Percentiles rank a stretch among this genome's conserved stretches.
These are phyloP conservation scores for Aphis craccivora DNA, from an alignment of 1,140 invertebrate genomes.

Conservation along the genomic window DNA sequence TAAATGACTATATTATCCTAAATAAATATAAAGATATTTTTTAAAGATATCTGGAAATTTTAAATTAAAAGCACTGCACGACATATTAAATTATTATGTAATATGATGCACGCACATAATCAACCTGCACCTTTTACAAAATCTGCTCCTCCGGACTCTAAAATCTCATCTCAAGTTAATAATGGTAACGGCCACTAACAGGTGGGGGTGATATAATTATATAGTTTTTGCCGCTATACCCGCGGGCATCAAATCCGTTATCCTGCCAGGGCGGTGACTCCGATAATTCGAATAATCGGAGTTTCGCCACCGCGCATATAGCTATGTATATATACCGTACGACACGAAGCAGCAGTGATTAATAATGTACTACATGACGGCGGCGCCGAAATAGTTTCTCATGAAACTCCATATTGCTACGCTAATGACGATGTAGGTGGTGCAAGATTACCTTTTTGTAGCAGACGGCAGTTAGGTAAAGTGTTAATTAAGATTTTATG, in stretches of 20 bases:
- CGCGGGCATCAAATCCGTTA: not conserved
- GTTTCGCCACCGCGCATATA: conserved; percentile 9
- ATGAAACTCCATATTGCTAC: not conserved
- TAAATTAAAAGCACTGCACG: not conserved
- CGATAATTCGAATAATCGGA: conserved; percentile 32
- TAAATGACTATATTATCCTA: not conserved
- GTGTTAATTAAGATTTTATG: conserved; percentile 14
- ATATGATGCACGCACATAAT: not conserved
- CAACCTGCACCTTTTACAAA: not conserved
- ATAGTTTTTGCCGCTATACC: not conserved
- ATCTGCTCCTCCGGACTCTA: not conserved
- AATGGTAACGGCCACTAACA: not conserved
- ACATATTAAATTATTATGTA: not conserved
- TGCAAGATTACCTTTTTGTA: not conserved
- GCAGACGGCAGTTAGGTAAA: conserved; percentile 1
- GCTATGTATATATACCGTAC: not conserved
- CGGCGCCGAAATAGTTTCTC: not conserved
- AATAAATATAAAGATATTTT: not conserved
- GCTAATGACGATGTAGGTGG: conserved; percentile 1
- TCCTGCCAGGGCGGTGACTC: not conserved
- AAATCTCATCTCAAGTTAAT: not conserved
- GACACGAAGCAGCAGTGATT: not conserved
- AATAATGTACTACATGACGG: not conserved
- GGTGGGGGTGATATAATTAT: not conserved
- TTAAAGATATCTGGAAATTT: not conserved